These are phyloP conservation scores for Pseudococcus viburni DNA, from an alignment of 2,888 invertebrate genomes.

Conservation along the genomic window DNA sequence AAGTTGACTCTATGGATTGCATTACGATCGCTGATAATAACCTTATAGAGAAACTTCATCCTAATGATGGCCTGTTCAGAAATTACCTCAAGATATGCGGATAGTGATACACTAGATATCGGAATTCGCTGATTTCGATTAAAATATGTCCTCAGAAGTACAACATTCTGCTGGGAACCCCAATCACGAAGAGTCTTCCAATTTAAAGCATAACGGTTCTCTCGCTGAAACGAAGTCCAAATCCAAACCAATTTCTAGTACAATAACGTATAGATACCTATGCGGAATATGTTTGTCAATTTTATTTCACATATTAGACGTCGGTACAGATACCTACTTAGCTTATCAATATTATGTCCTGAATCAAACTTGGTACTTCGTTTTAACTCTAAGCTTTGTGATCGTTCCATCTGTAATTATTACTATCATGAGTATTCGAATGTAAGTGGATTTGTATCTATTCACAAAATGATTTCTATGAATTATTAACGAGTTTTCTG, in stretches of 20 bases:
- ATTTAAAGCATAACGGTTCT: background rate
- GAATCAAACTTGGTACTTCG: slow-evolving; percentile 76
- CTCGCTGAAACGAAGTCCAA: background rate
- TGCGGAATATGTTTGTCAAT: slow-evolving; percentile 79
- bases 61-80: too few species aligned
- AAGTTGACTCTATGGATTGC: too few species aligned
- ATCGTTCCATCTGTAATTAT: slow-evolving; percentile 83
- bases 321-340: slow-evolving; percentile 80
- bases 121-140: too few species aligned
- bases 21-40: too few species aligned
- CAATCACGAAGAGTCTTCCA: background rate
- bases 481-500: background rate
- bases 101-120: too few species aligned
- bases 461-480: background rate
- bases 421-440: slow-evolving; percentile 81
- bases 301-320: slow-evolving; percentile 79
- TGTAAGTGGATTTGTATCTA: slow-evolving; percentile 74
- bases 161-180: too few species aligned
- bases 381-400: slow-evolving; percentile 80
- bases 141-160: too few species aligned
- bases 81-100: too few species aligned
- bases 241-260: background rate
- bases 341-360: slow-evolving; percentile 78
- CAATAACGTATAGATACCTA: slow-evolving; percentile 72
- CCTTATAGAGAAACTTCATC: too few species aligned